Evolutionary conservation across 2,888 invertebrate genomes (phyloP).

Genomic region (Anthoptus insignis): DNA sequence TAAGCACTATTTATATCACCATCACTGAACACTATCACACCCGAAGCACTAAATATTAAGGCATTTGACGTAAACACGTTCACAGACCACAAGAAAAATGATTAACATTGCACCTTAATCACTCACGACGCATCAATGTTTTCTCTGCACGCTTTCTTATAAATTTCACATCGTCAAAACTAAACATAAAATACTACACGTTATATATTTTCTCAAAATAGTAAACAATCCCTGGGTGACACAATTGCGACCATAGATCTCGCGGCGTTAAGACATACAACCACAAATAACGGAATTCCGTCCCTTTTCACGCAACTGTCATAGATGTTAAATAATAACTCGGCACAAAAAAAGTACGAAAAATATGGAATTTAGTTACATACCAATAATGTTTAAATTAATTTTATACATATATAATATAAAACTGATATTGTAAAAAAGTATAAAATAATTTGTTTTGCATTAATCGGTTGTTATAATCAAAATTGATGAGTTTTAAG

Average conservation of each 20-base stretch:
- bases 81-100: constrained; percentile 39
- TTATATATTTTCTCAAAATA: constrained; percentile 71
- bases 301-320: constrained; percentile 60
- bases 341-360: no score
- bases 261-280: constrained; percentile 76
- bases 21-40: constrained; percentile 58
- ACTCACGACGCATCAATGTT: constrained; percentile 8
- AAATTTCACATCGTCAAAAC: background rate
- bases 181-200: constrained; percentile 50
- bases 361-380: no score
- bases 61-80: constrained; percentile 80
- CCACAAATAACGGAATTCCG: constrained; percentile 76
- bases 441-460: no score
- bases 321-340: no score
- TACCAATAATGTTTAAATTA: no score
- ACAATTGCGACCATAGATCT: constrained; percentile 83
- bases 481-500: no score
- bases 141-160: background rate
- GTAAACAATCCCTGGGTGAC: constrained; percentile 83
- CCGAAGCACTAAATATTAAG: constrained; percentile 63
- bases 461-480: no score
- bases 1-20: constrained; percentile 57
- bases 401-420: no score
- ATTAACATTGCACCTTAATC: constrained; percentile 42
- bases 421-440: no score